Conservation (phyloP, 2,797 vertebrate genomes). For the Triplophysa bombifrons region DNA sequence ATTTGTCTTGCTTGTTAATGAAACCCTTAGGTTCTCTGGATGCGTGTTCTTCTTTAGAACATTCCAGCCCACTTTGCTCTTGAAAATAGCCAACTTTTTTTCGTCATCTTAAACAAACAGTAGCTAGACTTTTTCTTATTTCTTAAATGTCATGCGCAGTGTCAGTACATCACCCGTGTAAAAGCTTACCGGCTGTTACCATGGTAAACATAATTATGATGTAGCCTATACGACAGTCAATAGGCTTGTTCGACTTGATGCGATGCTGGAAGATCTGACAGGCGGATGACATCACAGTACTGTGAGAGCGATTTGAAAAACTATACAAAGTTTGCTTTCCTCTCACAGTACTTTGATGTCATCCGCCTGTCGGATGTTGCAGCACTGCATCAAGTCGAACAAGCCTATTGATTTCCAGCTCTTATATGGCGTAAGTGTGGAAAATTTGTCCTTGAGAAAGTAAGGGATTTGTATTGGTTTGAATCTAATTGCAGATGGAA, state of each 20-base stretch:
- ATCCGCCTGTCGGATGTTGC: too few species aligned
- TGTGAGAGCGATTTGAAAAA: too few species aligned
- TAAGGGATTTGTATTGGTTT: conserved; percentile 11
- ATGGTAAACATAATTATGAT: conserved; percentile 32
- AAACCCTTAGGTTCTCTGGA: neutral
- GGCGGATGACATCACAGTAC: too few species aligned
- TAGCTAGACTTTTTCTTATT: neutral
- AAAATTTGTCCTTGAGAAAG: neutral
- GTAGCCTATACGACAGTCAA: neutral
- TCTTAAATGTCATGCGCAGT: conserved; percentile 27
- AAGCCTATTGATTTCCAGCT: conserved; percentile 4
- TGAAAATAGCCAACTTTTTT: neutral
- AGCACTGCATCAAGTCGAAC: too few species aligned
- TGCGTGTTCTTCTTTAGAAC: neutral
- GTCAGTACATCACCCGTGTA: conserved; percentile 18
- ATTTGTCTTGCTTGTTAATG: neutral
- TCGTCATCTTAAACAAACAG: conserved; percentile 3
- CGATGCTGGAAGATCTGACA: too few species aligned
- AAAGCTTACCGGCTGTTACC: conserved; percentile 6
- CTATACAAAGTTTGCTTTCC: too few species aligned
- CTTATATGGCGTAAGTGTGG: neutral
- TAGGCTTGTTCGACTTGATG: too few species aligned
- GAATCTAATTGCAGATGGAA: conserved; percentile 17
- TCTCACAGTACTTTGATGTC: too few species aligned
- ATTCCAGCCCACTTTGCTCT: neutral